Percentiles rank a stretch among this genome's conserved stretches.
Conservation (phyloP, 2,113 vertebrate genomes). For the Archocentrus centrarchus region DNA sequence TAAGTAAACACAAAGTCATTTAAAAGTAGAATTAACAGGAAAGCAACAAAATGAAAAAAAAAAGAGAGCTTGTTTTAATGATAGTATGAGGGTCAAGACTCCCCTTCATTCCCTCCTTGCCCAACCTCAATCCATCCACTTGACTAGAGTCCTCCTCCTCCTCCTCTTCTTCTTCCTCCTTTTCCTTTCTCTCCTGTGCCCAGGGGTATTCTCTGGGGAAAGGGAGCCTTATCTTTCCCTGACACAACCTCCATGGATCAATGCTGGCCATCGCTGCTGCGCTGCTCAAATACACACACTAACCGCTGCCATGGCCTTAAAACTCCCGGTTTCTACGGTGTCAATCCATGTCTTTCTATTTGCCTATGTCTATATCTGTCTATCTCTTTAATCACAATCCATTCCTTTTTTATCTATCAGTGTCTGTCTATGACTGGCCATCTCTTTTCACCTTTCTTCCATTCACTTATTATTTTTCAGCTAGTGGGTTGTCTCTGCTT, state of each 20-base stretch:
- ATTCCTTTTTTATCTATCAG: conserved; percentile 49
- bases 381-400: conserved; percentile 55
- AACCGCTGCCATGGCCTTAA: conserved; percentile 66
- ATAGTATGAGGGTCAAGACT: conserved; percentile 35
- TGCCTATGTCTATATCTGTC: conserved; percentile 61
- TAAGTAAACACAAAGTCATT: not conserved
- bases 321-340: conserved; percentile 61
- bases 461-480: conserved; percentile 30
- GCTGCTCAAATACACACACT: conserved; percentile 72
- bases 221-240: conserved; percentile 82
- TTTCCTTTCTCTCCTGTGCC: conserved; percentile 63
- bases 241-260: conserved; percentile 84
- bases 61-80: conserved; percentile 12
- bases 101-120: conserved; percentile 7
- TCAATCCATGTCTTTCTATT: conserved; percentile 66
- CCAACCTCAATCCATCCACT: conserved; percentile 49
- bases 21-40: conserved; percentile 1
- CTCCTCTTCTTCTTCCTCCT: conserved; percentile 25
- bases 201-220: conserved; percentile 78
- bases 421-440: conserved; percentile 31
- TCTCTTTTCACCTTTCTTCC: conserved; percentile 27
- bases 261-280: conserved; percentile 80
- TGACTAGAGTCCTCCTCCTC: conserved; percentile 53
- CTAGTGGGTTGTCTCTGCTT: not conserved
- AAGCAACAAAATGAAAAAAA: conserved; percentile 5